Percentiles rank a stretch among this genome's conserved stretches.
These are phyloP conservation scores for Dorcus parallelipipedus DNA, from an alignment of 2,888 invertebrate genomes.

Conservation along the genomic window DNA sequence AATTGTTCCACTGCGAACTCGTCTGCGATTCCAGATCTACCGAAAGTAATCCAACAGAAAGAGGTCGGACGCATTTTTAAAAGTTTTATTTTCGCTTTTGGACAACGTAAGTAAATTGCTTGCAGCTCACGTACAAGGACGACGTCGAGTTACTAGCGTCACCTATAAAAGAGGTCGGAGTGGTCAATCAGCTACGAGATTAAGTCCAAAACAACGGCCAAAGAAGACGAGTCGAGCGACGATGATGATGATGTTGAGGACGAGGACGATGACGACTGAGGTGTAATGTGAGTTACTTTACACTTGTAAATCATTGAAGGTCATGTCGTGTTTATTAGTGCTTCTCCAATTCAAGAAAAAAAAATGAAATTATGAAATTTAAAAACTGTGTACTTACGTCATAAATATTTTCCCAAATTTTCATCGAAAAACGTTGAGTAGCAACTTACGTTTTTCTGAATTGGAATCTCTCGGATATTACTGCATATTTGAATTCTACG, in stretches of 20 bases:
- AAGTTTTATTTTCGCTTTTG: neutral
- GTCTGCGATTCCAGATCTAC: slow-evolving; percentile 23
- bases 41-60: slow-evolving; percentile 22
- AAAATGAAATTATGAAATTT: no score
- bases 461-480: no score
- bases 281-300: slow-evolving; percentile 28
- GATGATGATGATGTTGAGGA: slow-evolving; percentile 49
- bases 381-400: no score
- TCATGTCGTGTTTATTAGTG: neutral
- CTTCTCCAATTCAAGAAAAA: no score
- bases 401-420: no score
- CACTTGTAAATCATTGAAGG: neutral
- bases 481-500: no score
- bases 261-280: slow-evolving; percentile 50
- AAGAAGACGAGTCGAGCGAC: slow-evolving; percentile 48
- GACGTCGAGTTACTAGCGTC: slow-evolving; percentile 62
- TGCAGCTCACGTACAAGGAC: slow-evolving; percentile 34
- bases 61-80: slow-evolving; percentile 15
- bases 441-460: no score
- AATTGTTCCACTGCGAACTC: slow-evolving; percentile 23
- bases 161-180: slow-evolving; percentile 59
- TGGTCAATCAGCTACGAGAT: slow-evolving; percentile 70
- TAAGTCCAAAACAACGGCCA: slow-evolving; percentile 49
- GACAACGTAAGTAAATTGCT: neutral
- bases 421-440: no score